Conservation (phyloP, 2,888 invertebrate genomes). For the Pollenia labialis region DNA sequence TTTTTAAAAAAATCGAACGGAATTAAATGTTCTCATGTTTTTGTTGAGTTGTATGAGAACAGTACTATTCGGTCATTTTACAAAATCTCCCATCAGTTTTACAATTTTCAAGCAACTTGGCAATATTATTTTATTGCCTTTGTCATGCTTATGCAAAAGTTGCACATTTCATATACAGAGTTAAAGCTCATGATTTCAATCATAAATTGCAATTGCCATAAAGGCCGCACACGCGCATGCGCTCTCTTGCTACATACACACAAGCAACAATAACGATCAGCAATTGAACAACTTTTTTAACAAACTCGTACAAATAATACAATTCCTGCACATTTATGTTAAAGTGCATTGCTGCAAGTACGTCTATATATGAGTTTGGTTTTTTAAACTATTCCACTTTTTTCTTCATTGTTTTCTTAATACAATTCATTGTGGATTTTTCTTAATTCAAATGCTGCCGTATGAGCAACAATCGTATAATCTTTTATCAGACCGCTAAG, state of each 20-base stretch:
- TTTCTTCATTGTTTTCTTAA: constrained; percentile 17
- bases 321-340: constrained; percentile 23
- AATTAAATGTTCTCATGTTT: neutral
- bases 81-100: neutral
- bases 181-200: constrained; percentile 74
- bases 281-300: constrained; percentile 33
- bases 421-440: constrained; percentile 67
- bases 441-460: constrained; percentile 67
- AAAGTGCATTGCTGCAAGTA: neutral
- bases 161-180: constrained; percentile 48
- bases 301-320: neutral
- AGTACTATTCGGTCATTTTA: too few species aligned
- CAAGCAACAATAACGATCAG: constrained; percentile 16
- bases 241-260: constrained; percentile 12
- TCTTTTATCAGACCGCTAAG: constrained; percentile 68
- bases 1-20: too few species aligned
- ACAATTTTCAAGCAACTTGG: constrained; percentile 22
- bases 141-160: constrained; percentile 64
- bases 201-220: constrained; percentile 74
- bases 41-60: too few species aligned
- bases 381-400: constrained; percentile 47
- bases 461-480: constrained; percentile 60
- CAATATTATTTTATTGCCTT: constrained; percentile 19
- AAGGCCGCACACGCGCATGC: constrained; percentile 69
- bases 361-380: constrained; percentile 19